A percentile compares a stretch with the other conserved stretches of the same genome.
These are phyloP conservation scores for Chloroceryle amazona DNA, from an alignment of 2,797 vertebrate genomes.

Conservation along the genomic window DNA sequence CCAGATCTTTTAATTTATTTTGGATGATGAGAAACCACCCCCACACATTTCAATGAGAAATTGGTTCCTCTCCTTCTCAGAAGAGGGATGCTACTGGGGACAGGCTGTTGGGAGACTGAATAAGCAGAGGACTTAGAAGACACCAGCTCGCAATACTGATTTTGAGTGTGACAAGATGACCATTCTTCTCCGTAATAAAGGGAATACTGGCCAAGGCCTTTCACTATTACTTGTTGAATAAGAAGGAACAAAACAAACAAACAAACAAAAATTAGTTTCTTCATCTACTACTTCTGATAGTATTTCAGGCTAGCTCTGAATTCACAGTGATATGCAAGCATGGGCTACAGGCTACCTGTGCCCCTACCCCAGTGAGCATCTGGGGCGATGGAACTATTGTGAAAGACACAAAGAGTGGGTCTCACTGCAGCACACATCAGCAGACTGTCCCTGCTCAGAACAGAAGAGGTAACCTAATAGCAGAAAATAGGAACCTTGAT, in stretches of 20 bases:
- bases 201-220: background rate
- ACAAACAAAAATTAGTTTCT: background rate
- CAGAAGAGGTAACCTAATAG: background rate
- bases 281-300: background rate
- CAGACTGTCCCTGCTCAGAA: background rate
- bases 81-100: background rate
- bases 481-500: background rate
- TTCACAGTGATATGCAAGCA: background rate
- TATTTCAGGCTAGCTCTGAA: background rate
- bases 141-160: background rate
- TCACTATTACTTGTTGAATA: background rate
- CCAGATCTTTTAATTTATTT: background rate
- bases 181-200: background rate
- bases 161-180: background rate
- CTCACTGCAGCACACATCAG: background rate
- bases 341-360: background rate
- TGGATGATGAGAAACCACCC: background rate
- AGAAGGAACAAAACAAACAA: too few relatives aligned
- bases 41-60: background rate
- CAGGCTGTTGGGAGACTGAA: background rate
- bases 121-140: background rate
- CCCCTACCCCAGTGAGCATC: background rate
- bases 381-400: background rate
- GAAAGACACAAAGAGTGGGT: rapidly evolving
- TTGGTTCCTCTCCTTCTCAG: background rate